phyloP scores from a whole-genome alignment of 1,140 invertebrate species.

The Drosophila subobscura region DNA sequence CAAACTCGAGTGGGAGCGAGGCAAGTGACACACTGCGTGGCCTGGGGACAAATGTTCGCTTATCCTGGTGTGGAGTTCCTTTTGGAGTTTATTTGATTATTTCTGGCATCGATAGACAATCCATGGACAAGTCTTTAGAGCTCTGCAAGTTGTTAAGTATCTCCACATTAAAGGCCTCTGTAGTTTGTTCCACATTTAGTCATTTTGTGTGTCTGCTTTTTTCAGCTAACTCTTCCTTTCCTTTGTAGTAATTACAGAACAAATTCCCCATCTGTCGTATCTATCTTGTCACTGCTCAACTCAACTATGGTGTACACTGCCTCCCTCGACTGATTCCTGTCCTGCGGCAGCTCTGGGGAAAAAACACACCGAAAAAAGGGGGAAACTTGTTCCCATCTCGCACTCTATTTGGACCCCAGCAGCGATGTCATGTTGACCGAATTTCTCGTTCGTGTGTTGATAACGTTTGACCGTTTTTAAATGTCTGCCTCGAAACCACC shows the following conservation, averaged over 20 bases:
- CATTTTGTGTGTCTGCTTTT: too few species aligned
- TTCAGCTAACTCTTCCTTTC: too few species aligned
- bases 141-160: too few species aligned
- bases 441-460: conserved; percentile 55
- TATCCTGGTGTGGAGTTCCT: conserved; percentile 3
- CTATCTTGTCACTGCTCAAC: too few species aligned
- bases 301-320: neutral
- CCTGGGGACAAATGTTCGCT: conserved; percentile 50
- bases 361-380: neutral
- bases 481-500: conserved; percentile 24
- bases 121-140: too few species aligned
- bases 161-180: too few species aligned
- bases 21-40: conserved; percentile 28
- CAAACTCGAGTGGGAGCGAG: neutral
- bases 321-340: neutral
- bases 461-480: conserved; percentile 61
- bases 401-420: conserved; percentile 13
- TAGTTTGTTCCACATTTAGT: too few species aligned
- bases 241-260: too few species aligned
- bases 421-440: conserved; percentile 65
- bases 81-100: neutral
- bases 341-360: neutral
- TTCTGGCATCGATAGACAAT: too few species aligned
- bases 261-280: too few species aligned
- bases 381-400: neutral